These are phyloP conservation scores for Drosophila algonquin DNA, from an alignment of 2,888 invertebrate species.

Conservation along the genomic window DNA sequence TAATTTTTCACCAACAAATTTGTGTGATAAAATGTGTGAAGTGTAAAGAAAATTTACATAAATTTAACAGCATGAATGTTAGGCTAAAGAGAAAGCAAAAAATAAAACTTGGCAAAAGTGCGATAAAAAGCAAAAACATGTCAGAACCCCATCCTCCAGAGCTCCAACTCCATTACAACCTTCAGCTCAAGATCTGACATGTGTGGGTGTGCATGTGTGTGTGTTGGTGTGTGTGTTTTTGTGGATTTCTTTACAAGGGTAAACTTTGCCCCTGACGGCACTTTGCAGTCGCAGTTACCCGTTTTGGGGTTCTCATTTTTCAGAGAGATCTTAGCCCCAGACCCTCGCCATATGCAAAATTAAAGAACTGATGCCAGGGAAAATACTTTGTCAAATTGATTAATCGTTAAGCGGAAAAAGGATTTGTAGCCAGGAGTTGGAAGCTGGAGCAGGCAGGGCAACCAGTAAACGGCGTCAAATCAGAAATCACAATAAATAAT, in stretches of 20 bases:
- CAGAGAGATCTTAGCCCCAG: conserved; percentile 11
- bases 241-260: conserved; percentile 3
- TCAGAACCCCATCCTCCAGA: conserved; percentile 2
- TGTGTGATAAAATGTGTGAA: neutral
- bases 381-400: conserved; percentile 75
- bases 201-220: conserved; percentile 4
- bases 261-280: conserved; percentile 36
- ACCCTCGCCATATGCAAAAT: conserved; percentile 47
- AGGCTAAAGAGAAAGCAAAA: neutral
- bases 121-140: conserved; percentile 54
- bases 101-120: conserved; percentile 29
- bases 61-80: neutral
- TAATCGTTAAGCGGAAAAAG: conserved; percentile 54
- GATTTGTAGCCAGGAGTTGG: neutral
- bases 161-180: too few species aligned
- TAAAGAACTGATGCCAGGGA: conserved; percentile 43
- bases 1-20: neutral
- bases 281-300: conserved; percentile 36
- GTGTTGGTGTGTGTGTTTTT: too few species aligned
- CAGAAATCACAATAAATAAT: conserved; percentile 77
- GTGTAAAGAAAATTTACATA: conserved; percentile 1
- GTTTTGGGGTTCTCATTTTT: conserved; percentile 38
- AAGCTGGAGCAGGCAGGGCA: neutral
- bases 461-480: conserved; percentile 70
- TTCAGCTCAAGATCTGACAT: conserved; percentile 10